Evolutionary conservation across 2,797 vertebrate genomes (phyloP), one percentile per base, ranked within the genome.

Genomic region (Merluccius polli): DNA sequence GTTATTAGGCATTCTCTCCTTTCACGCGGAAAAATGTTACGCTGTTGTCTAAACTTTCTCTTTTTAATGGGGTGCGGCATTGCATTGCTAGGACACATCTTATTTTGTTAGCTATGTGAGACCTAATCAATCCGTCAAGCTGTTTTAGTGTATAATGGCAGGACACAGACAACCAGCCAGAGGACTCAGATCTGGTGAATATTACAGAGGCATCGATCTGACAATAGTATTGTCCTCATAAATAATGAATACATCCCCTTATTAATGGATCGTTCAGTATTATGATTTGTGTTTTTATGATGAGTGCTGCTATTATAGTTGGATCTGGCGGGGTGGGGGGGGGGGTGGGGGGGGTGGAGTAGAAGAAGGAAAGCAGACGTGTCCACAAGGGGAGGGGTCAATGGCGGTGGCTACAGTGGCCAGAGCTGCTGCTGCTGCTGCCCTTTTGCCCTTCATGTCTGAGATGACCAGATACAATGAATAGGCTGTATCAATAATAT

Each of bases 141-240:
- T 88, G 87, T 87, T 81, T 84, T 85, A 86, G 80, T 83, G 79
- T 82, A 84, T 87, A 78, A 73, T 72, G 69, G 75, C 68, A 70
- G 73, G 63, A 36, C 67, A n/a, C 73, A 81, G 81, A 72, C 38
- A 78, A 83, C 85, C 85, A 38, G 86, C 72, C 72, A 71, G 81
- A 78, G 75, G 85, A 81, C 89, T 89, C 72, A 71, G 87, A 90
- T 90, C 84, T 84, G 87, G 82, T 89, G 85, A 73, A 87, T 87
- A 91, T 91, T 89, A 91, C 85, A 82, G 85, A 81, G 72, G 75
- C 86, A 94, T 94, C 80, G 93, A 94, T 94, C 91, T 74, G 85
- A 72, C 86, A 82, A 75, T 76, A 79, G 79, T 76, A 21, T 32
- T 76, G 78, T 76, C 15, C 32, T 77, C 36, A 86, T 94, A 85